phyloP scores from a whole-genome alignment of 2,888 invertebrate genomes.

The Lasioglossum zephyrum region DNA sequence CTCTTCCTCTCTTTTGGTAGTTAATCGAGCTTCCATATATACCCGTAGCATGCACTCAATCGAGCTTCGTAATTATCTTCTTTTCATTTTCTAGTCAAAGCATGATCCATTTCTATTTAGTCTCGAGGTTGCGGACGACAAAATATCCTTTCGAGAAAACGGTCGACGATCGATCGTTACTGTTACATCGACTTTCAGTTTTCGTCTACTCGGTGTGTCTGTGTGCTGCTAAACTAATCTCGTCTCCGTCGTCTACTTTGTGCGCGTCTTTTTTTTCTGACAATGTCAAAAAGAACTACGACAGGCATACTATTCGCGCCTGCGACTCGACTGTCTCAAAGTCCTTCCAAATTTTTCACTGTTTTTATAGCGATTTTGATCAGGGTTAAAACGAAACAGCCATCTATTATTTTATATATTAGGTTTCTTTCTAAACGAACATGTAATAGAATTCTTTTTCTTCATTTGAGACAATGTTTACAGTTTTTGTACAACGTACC shows the following conservation, averaged over 20 bases:
- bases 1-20: conserved; percentile 53
- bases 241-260: background rate
- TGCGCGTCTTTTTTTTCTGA: conserved; percentile 10
- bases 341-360: background rate
- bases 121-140: conserved; percentile 10
- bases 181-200: background rate
- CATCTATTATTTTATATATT: background rate
- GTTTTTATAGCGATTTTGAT: background rate
- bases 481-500: background rate
- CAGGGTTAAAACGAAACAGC: too few relatives aligned
- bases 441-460: background rate
- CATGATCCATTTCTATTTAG: conserved; percentile 50
- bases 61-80: conserved; percentile 63
- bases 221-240: conserved; percentile 26
- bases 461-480: background rate
- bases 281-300: background rate
- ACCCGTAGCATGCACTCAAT: conserved; percentile 64
- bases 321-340: conserved; percentile 18
- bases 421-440: background rate
- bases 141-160: background rate
- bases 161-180: background rate
- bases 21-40: conserved; percentile 66
- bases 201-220: conserved; percentile 17
- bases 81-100: conserved; percentile 55
- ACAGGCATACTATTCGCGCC: background rate